Percentiles rank a stretch among this genome's conserved stretches.
Evolutionary conservation across 2,888 invertebrate species (phyloP).

Genomic region (Aleiodes testaceus): DNA sequence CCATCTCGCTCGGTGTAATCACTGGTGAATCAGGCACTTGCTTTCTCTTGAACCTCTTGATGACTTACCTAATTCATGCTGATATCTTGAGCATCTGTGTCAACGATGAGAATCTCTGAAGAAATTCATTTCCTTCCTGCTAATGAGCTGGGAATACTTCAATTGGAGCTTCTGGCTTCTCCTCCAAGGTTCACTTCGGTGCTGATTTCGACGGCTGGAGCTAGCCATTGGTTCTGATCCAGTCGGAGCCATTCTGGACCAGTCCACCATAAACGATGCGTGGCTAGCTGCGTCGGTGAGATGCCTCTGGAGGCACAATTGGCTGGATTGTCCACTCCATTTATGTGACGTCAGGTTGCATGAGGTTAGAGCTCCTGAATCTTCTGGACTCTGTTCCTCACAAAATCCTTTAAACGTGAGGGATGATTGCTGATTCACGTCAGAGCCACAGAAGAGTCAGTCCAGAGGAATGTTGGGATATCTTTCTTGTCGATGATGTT

Average conservation of each 20-base stretch:
- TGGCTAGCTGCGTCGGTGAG: neutral
- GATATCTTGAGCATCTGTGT: too few species aligned
- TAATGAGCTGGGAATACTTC: too few species aligned
- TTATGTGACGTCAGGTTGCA: conserved; percentile 36
- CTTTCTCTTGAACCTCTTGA: too few species aligned
- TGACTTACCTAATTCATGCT: too few species aligned
- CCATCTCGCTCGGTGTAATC: too few species aligned
- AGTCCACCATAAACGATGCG: neutral
- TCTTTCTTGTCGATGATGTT: neutral
- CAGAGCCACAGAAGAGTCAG: conserved; percentile 47
- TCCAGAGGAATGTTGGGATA: conserved; percentile 43
- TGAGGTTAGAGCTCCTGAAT: conserved; percentile 43
- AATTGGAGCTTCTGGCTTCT: too few species aligned
- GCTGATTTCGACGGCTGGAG: too few species aligned
- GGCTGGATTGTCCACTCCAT: conserved; percentile 45
- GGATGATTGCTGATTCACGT: conserved; percentile 46
- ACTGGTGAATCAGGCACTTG: too few species aligned
- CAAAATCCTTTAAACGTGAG: conserved; percentile 51
- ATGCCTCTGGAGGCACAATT: conserved; percentile 16
- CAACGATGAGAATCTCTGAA: too few species aligned
- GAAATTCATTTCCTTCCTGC: too few species aligned
- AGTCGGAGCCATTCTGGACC: conserved; percentile 2
- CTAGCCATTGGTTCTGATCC: too few species aligned
- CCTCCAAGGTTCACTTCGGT: too few species aligned
- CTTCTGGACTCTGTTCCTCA: conserved; percentile 45